Evolutionary conservation across 2,113 vertebrate genomes (phyloP).

Genomic region (Heterotis niloticus): DNA sequence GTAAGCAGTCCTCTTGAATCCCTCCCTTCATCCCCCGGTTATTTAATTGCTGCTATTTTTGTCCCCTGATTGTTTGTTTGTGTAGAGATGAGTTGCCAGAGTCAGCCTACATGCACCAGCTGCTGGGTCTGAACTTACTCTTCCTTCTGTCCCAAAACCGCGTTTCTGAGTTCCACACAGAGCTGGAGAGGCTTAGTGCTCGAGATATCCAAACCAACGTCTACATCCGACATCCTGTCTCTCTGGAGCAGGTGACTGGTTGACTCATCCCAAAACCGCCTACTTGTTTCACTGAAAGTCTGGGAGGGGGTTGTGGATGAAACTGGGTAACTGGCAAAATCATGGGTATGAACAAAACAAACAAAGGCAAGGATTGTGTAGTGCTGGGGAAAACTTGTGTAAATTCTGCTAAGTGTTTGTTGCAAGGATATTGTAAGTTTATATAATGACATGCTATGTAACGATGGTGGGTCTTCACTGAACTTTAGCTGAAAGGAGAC

Average conservation of each 20-base stretch:
- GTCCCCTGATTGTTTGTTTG: background rate
- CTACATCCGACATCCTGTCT: conserved; percentile 93
- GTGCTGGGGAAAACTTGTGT: too few species aligned
- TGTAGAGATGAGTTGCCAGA: conserved; percentile 80
- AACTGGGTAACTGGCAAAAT: too few species aligned
- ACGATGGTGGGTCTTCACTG: too few species aligned
- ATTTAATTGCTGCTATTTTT: background rate
- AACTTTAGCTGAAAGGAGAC: too few species aligned
- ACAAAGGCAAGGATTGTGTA: too few species aligned
- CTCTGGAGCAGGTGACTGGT: conserved; percentile 70
- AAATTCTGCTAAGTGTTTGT: too few species aligned
- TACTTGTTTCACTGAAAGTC: too few species aligned
- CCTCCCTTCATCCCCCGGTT: background rate
- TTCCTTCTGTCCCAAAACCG: conserved; percentile 94
- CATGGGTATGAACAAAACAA: too few species aligned
- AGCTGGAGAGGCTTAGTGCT: conserved; percentile 85
- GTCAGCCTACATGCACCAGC: conserved; percentile 85
- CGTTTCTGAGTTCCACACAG: conserved; percentile 92
- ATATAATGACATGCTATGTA: too few species aligned
- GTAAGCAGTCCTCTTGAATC: background rate
- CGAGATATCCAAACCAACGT: conserved; percentile 88
- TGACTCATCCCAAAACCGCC: background rate
- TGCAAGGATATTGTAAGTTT: too few species aligned
- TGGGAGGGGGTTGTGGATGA: background rate
- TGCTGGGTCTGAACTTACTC: conserved; percentile 87